Base-by-base conservation (phyloP, 2,113 vertebrate genomes). In the Atlantisia rogersi region DNA sequence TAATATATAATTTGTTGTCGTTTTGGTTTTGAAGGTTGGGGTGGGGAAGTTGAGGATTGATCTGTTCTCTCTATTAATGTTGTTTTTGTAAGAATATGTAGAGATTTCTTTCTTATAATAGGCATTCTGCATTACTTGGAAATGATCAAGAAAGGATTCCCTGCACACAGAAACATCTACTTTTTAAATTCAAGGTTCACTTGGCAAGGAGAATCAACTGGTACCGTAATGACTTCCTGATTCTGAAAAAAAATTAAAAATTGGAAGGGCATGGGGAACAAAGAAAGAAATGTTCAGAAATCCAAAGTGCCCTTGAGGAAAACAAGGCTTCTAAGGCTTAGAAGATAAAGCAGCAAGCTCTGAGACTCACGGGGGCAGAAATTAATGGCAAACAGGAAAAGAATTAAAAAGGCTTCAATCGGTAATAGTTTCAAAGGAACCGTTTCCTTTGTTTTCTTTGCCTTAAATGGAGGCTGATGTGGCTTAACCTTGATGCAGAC, bases 371-470 rank as follows among this genome's bases (percentile, higher is more conserved):
- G 0, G 73, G 85, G 86, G 58, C 69, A 97, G 76, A 94, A 95
- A 97, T 92, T 94, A 97, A 95, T 95, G 68, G 69, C 86, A 94
- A 93, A 84, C 44, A 84, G 48, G 73, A 88, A 94, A 88, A 88
- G 53, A 95, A 95, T 94, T 94, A 94, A 93, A 96, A 96, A 95
- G 77, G 31, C 88, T 95, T 97, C 90, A 95, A 81, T 93, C 48
- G 46, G 90, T 84, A 84, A 64, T 56, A 86, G 26, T 96, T 96
- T 96, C 92, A 97, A 97, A 97, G 90, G 73, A 94, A 68, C 46
- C 1, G 4, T 56, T 91, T 74, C 86, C 86, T 97, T 96, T 96
- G 82, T 95, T 96, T 94, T 71, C 42, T 39, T 86, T 90, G 39
- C 48, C 63, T 88, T 90, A 86, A 92, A 81, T 78, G 60, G 68